Evolutionary conservation across 2,113 vertebrate genomes (phyloP), one percentile per base, ranked within the genome.

Genomic region (Rhynchomys soricoides): DNA sequence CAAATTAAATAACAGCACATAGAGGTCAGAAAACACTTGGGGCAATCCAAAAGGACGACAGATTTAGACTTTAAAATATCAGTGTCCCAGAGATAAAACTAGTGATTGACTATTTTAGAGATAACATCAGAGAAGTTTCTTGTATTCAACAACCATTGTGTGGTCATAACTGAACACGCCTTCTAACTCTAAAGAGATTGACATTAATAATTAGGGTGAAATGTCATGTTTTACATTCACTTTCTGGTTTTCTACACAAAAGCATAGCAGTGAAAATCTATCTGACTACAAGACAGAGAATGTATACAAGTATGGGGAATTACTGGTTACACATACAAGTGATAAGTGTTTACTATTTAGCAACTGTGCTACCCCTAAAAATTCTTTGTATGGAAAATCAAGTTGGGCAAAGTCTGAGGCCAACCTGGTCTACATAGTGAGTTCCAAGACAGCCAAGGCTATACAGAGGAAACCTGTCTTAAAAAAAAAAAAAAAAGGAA

Each of bases 131-230:
- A 55, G 22, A 66, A 82, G 57, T n/a, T 74, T 74, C 40, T 52
- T 73, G 22, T 5, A 52, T 90, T 70, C 45, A 9, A 55, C 52
- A 93, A 83, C 37, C 15, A 7, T 55, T 79, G 48, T 85, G 57
- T 37, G 29, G 37, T 74, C 74, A 90, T 34, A 78, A 74, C 13
- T 21, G 16, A 87, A 13, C 5, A 43, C 26, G 10, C 4, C n/a
- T 89, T 89, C 57, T 92, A 82, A 89, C 48, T 70, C 50, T 71
- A 29, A 64, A 86, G 40, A 70, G 15, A 24, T 66, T 3, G 13
- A 77, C 34, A 81, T 91, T 89, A 91, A 81, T 64, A 91, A 62
- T 57, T 81, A 78, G 50, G 31, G 22, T 86, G 24, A 94, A 97
- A 91, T 59, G 19, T 81, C 66, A 85, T 83, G 1, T 52, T 16